Evolutionary conservation across 2,888 invertebrate species (phyloP), one percentile per base, ranked within the genome.

Genomic region (Hirtodrosophila alboralis): DNA sequence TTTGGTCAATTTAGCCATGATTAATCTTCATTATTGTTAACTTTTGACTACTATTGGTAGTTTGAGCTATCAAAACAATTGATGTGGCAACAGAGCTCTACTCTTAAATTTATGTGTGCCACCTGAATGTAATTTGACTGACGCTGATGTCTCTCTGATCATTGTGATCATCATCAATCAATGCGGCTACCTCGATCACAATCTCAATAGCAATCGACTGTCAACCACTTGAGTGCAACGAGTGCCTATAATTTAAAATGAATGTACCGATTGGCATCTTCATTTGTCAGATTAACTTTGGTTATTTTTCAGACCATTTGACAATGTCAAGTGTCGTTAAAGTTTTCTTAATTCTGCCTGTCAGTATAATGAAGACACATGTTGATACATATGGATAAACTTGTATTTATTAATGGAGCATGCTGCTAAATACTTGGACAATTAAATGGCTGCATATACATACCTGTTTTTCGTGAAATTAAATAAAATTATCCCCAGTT

Each of bases 171-270:
- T 41, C 61, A 69, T 58, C 45, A 59, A 58, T 48, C 68, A 60
- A 40, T 52, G 36, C 18, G 54, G 56, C 54, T 33, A 40, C 51
- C 65, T 31, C 56, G 56, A 54, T 41, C 33, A 33, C 62, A 61
- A 56, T 61, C 44, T 13, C 38, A 47, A 60, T 34, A 21, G n/a
- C 45, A 49, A 49, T 59, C 54, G 47, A 34, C 60, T 69, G 60
- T 54, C 78, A 72, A 51, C 52, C 57, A 60, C 40, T 74, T 59
- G 53, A 43, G 53, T 70, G 64, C 34, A 58, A 51, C 53, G 62
- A 69, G 53, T 75, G 69, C 45, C 59, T 58, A 69, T 75, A 52
- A 75, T 75, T 75, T 61, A 49, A 57, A 72, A 69, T 73, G 63
- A 54, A 75, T 77, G 75, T 57, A 33, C 21, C 14, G 36, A 43